These are phyloP conservation scores for Acipenser oxyrinchus DNA, from an alignment of 2,797 vertebrate species.

Conservation along the genomic window DNA sequence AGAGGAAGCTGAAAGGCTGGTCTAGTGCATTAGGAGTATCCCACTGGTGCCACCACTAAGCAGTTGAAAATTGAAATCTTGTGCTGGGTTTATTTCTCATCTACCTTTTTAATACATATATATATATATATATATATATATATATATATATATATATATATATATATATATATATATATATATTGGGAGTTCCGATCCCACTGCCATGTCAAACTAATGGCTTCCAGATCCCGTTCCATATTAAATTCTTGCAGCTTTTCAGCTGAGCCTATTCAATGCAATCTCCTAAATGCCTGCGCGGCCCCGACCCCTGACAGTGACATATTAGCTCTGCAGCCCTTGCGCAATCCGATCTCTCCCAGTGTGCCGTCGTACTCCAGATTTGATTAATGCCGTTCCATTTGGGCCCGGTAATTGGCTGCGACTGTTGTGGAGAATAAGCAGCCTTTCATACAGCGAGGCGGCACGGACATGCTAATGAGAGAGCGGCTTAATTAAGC, in stretches of 20 bases:
- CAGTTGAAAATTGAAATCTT: no score
- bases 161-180: no score
- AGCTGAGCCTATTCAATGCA: slow-evolving; percentile 81
- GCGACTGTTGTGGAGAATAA: slow-evolving; percentile 94
- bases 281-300: slow-evolving; percentile 87
- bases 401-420: slow-evolving; percentile 98
- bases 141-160: no score
- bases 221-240: slow-evolving; percentile 83
- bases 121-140: no score
- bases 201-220: slow-evolving; percentile 89
- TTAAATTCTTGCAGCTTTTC: slow-evolving; percentile 74
- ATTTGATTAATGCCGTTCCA: slow-evolving; percentile 99
- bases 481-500: slow-evolving; percentile 98
- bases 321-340: slow-evolving; percentile 96
- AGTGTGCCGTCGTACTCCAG: slow-evolving; percentile 98
- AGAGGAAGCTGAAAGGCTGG: no score
- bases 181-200: slow-evolving; percentile 29
- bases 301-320: slow-evolving; percentile 81
- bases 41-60: no score
- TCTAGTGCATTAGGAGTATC: no score
- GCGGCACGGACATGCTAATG: slow-evolving; percentile 87
- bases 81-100: no score
- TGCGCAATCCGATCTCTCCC: slow-evolving; percentile 96
- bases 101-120: no score
- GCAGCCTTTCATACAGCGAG: slow-evolving; percentile 77